A percentile compares a stretch with the other conserved stretches of the same genome.
phyloP scores from a whole-genome alignment of 2,113 vertebrate genomes.

The Hyperoodon ampullatus region DNA sequence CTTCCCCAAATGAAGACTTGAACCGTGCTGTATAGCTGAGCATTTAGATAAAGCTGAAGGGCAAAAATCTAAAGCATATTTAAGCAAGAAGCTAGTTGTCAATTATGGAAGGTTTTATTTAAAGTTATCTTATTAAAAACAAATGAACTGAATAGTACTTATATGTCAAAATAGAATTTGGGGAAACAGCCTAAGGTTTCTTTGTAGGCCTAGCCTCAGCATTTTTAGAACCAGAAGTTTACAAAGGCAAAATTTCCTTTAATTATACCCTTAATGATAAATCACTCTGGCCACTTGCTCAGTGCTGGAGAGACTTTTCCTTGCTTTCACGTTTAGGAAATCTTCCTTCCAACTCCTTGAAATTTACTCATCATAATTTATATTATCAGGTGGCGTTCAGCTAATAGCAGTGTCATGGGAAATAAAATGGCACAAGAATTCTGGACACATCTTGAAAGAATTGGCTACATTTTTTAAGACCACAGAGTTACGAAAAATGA shows the following conservation, averaged over 20 bases:
- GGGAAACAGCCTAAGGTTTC: background rate
- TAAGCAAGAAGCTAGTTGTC: conserved; percentile 1
- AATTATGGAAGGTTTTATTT: conserved; percentile 15
- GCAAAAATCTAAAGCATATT: conserved; percentile 10
- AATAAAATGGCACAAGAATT: conserved; percentile 32
- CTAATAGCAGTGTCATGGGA: background rate
- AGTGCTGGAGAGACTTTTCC: background rate
- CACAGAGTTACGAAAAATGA: background rate
- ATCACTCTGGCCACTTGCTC: background rate
- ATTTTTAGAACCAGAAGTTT: conserved; percentile 1
- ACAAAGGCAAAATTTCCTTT: background rate
- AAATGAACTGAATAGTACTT: background rate
- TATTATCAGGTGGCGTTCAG: background rate
- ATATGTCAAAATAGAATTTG: conserved; percentile 28
- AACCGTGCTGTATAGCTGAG: background rate
- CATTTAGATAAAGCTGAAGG: background rate
- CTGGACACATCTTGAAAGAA: conserved; percentile 8
- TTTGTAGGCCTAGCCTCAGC: background rate
- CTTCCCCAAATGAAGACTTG: background rate
- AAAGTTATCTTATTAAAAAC: conserved; percentile 48
- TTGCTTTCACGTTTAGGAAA: background rate
- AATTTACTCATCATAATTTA: conserved; percentile 13
- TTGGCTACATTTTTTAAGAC: background rate
- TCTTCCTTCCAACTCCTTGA: background rate
- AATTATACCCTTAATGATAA: background rate